Percentiles rank a stretch among this genome's conserved stretches.
Conservation (phyloP, 2,888 invertebrate genomes). For the Trichopria drosophilae region DNA sequence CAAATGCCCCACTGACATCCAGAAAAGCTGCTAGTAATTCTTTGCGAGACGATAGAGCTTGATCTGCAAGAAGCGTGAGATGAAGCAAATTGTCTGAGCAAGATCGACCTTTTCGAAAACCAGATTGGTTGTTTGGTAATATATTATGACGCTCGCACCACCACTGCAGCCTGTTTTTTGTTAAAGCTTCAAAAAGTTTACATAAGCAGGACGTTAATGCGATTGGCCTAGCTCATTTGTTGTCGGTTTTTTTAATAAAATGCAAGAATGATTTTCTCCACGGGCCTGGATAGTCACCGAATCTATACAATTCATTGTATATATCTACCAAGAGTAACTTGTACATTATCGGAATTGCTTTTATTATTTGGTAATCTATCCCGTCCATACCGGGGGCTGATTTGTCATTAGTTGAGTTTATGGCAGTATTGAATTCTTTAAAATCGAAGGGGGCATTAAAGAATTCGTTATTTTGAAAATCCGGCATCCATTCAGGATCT, state of each 20-base stretch:
- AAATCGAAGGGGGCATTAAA: not conserved
- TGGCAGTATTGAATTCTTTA: conserved; percentile 5
- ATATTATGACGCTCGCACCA: conserved; percentile 4
- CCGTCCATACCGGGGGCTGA: conserved; percentile 11
- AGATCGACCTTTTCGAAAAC: conserved; percentile 8
- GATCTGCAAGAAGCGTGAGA: too few relatives aligned
- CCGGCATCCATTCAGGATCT: not conserved
- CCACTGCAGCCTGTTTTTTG: conserved; percentile 11
- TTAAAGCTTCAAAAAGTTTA: conserved; percentile 10
- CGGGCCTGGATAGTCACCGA: not conserved
- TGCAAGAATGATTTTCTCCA: conserved; percentile 2
- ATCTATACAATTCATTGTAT: conserved; percentile 6
- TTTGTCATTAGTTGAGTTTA: not conserved
- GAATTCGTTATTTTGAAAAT: not conserved
- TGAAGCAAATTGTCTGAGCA: conserved; percentile 3
- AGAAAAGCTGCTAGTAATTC: too few relatives aligned
- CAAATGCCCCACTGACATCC: too few relatives aligned
- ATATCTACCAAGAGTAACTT: conserved; percentile 6
- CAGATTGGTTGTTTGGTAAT: not conserved
- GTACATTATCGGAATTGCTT: not conserved
- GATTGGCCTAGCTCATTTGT: conserved; percentile 4
- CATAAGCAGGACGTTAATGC: conserved; percentile 4
- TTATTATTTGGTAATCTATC: conserved; percentile 5
- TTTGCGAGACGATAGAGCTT: too few relatives aligned
- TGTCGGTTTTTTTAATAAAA: conserved; percentile 7